These are phyloP conservation scores for Brachypteracias leptosomus DNA, from an alignment of 2,113 vertebrate species.

Conservation along the genomic window DNA sequence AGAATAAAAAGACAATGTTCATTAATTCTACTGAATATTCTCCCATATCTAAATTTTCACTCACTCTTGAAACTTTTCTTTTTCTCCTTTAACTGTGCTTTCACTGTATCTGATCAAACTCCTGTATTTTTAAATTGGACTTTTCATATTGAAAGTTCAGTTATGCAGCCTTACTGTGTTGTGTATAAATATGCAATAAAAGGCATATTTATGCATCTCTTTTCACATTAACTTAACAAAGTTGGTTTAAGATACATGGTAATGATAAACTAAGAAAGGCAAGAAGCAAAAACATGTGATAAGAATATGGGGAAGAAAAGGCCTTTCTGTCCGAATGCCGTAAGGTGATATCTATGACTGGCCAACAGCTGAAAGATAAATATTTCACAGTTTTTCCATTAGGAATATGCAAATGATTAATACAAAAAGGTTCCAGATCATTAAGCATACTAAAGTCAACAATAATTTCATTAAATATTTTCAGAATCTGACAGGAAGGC, in stretches of 20 bases:
- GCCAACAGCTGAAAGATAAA: slow-evolving; percentile 32
- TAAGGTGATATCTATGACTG: slow-evolving; percentile 60
- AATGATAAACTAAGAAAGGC: neutral
- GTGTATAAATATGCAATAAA: neutral
- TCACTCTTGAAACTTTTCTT: neutral
- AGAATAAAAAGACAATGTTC: neutral
- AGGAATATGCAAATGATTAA: slow-evolving; percentile 61
- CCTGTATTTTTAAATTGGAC: neutral
- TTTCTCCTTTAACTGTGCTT: neutral
- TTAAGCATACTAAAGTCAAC: slow-evolving; percentile 58
- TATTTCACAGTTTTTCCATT: slow-evolving; percentile 36
- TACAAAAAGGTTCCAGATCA: slow-evolving; percentile 51
- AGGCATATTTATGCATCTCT: neutral
- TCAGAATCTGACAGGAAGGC: slow-evolving; percentile 48
- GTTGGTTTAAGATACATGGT: neutral
- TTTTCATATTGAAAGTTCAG: neutral
- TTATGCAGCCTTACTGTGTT: neutral
- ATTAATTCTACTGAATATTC: neutral
- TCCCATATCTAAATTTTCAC: neutral
- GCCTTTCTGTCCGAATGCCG: neutral
- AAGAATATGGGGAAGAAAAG: neutral
- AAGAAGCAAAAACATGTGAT: neutral
- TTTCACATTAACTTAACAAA: neutral
- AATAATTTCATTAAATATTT: slow-evolving; percentile 69
- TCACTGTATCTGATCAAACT: neutral